Evolutionary conservation across 2,797 vertebrate genomes (phyloP).

Genomic region (Rhyacichthys aspro): DNA sequence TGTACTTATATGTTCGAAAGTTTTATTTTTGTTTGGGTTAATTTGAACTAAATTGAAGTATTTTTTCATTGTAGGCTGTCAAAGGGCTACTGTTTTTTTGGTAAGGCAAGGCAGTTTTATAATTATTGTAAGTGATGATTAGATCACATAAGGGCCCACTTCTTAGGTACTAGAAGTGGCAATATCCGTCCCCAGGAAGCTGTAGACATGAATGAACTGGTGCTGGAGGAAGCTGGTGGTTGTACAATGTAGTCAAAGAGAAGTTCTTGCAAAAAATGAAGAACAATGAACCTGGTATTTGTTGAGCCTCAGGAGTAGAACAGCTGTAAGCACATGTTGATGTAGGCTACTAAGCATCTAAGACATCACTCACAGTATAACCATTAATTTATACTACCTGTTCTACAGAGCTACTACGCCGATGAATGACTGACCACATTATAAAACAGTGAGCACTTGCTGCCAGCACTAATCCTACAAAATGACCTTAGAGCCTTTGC

Average conservation of each 20-base stretch:
- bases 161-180: not conserved
- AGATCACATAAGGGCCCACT: not conserved
- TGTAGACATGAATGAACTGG: slow-evolving; percentile 27
- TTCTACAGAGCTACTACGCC: too few relatives aligned
- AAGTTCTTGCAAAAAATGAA: slow-evolving; percentile 4
- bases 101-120: too few relatives aligned
- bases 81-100: not conserved
- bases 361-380: not conserved
- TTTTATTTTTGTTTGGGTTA: slow-evolving; percentile 6
- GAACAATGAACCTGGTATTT: slow-evolving; percentile 12
- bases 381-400: not conserved
- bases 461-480: not conserved
- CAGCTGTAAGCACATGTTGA: not conserved
- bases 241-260: slow-evolving; percentile 9
- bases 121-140: not conserved
- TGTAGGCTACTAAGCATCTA: not conserved
- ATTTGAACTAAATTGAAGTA: too few relatives aligned
- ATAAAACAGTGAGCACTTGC: not conserved
- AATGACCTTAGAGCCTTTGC: not conserved
- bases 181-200: slow-evolving; percentile 35
- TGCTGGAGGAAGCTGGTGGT: slow-evolving; percentile 30
- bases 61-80: too few relatives aligned
- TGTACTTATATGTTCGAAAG: not conserved
- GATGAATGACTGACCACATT: not conserved
- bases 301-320: not conserved